Conservation (phyloP, 1,140 invertebrate species). For the Dendroctonus valens region DNA sequence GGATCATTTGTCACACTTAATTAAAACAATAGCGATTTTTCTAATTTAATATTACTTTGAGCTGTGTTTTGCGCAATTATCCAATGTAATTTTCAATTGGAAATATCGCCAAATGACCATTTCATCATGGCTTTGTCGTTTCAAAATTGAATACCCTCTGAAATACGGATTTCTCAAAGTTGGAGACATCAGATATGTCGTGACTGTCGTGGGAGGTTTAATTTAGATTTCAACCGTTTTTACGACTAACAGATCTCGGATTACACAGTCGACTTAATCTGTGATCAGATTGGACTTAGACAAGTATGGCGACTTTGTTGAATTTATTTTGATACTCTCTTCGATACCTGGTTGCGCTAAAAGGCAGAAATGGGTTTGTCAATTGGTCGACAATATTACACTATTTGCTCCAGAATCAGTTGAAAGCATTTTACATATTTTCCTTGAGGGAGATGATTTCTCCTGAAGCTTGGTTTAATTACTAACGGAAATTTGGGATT, state of each 20-base stretch:
- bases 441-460: no score
- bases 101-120: no score
- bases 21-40: no score
- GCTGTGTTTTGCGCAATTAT: no score
- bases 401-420: no score
- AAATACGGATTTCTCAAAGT: conserved; percentile 3
- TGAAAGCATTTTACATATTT: no score
- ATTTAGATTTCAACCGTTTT: conserved; percentile 40
- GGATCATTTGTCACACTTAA: conserved; percentile 5
- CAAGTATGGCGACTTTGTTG: conserved; percentile 33
- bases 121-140: no score
- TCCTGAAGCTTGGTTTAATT: no score
- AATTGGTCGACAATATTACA: no score
- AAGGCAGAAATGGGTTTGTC: neutral
- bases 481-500: no score
- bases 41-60: no score
- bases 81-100: no score
- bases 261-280: conserved; percentile 37
- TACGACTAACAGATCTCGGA: conserved; percentile 37
- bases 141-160: conserved; percentile 9
- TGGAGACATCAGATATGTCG: conserved; percentile 23
- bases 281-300: conserved; percentile 36
- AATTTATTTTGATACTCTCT: conserved; percentile 32
- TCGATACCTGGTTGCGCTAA: neutral
- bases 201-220: conserved; percentile 37